Base-by-base conservation (phyloP, 1,140 invertebrate species). In the Helicoverpa zea region DNA sequence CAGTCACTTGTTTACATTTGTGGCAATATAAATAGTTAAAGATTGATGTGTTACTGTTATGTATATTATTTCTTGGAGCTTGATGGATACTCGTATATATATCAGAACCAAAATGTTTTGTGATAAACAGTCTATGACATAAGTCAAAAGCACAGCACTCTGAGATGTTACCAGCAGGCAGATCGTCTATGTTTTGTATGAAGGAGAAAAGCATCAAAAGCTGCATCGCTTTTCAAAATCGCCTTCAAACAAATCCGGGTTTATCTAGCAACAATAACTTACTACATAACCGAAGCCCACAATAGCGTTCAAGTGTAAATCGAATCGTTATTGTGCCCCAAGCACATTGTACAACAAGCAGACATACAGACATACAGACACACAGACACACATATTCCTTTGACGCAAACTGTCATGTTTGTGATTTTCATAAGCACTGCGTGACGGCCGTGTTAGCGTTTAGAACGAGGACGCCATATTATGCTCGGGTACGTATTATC, bases 351-450 rank as follows among this genome's bases (percentile, higher is more conserved):
- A 73, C n/a, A 35, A 29, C 23, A 43, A 5, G 9, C 35, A n/a
- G 54, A 80, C 58, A 72, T 4, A 18, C 47, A 43, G 23, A 23
- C 23, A 43, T 9, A 43, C 35, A n/a, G 54, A 80, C 58, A 72
- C n/a, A 18, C 35, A n/a, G 54, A 80, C 58, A 72, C n/a, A 18
- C 47, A 43, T 47, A 64, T 7, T 29, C 47, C 49, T 54, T 30
- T 54, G 49, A 72, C 68, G 47, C 72, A 81, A 63, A 79, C 77
- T 61, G 73, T 68, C 81, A 81, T 87, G 79, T 89, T 88, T 87
- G 85, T 84, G 54, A 79, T 90, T 84, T 79, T 85, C 87, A 89
- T 89, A 84, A 86, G 83, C 75, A 52, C 77, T 64, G 87, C 88
- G 89, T 90, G 89, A 87, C 82, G 47, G 52, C 10, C 80, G 72